A percentile compares a stretch with the other conserved stretches of the same genome.
These are phyloP conservation scores for Solenodon paradoxus DNA, from an alignment of 2,113 vertebrate species.

Conservation along the genomic window DNA sequence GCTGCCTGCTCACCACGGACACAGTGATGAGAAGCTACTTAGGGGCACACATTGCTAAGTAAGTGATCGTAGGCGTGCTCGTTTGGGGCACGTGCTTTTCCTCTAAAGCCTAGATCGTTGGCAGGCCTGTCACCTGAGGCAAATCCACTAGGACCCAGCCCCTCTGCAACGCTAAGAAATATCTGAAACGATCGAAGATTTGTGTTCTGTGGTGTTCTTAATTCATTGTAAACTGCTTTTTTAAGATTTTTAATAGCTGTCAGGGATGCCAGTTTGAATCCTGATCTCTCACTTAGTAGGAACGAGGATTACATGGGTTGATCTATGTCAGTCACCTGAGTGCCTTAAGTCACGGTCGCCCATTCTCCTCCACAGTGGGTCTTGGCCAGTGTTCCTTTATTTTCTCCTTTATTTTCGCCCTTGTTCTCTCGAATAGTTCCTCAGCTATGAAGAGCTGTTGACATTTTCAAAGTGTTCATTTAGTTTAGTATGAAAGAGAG, in stretches of 20 bases:
- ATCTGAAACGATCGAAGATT: neutral
- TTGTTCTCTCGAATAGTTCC: neutral
- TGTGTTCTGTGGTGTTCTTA: neutral
- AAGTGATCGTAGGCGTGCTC: slow-evolving; percentile 63
- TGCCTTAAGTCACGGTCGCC: neutral
- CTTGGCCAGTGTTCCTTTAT: neutral
- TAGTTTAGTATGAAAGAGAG: neutral
- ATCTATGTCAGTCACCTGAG: fast-evolving
- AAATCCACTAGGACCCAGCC: neutral
- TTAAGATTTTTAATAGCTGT: neutral
- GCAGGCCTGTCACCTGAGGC: neutral
- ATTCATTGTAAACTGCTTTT: neutral
- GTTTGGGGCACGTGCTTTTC: neutral
- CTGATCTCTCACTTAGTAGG: neutral
- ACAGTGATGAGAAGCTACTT: slow-evolving; percentile 90
- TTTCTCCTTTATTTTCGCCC: neutral
- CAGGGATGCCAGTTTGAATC: neutral
- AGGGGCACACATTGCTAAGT: slow-evolving; percentile 89
- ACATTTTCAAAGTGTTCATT: too few species aligned
- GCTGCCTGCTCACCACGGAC: slow-evolving; percentile 91
- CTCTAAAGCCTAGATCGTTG: neutral
- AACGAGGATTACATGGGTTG: neutral
- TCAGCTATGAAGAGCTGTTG: neutral
- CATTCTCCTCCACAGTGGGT: neutral
- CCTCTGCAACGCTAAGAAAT: neutral